phyloP scores from a whole-genome alignment of 2,888 invertebrate species.

The Rutpela maculata region DNA sequence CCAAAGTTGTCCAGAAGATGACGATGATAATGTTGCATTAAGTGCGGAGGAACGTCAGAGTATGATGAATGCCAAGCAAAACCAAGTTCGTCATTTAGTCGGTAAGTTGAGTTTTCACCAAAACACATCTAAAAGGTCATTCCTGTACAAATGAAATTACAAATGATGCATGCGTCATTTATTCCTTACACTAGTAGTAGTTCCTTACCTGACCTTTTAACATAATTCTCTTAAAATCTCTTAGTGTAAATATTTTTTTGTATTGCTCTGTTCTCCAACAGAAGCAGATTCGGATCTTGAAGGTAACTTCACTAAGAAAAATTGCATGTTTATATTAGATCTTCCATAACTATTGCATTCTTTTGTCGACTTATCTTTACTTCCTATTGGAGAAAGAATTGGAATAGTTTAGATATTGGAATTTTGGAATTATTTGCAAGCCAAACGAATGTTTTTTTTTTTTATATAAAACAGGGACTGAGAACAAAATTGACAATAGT shows the following conservation, averaged over 20 bases:
- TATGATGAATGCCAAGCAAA: slow-evolving; percentile 85
- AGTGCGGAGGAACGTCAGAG: slow-evolving; percentile 88
- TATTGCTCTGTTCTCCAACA: slow-evolving; percentile 67
- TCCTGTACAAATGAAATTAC: slow-evolving; percentile 38
- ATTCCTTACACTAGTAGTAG: slow-evolving; percentile 37
- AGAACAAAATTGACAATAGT: too few relatives aligned
- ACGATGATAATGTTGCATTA: slow-evolving; percentile 82
- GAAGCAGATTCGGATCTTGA: slow-evolving; percentile 74
- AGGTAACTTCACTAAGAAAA: slow-evolving; percentile 69
- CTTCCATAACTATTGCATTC: slow-evolving; percentile 27
- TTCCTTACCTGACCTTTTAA: slow-evolving; percentile 39
- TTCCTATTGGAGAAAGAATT: neutral
- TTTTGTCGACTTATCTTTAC: neutral
- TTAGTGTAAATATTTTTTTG: slow-evolving; percentile 65
- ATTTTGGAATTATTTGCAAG: neutral
- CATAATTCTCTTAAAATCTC: slow-evolving; percentile 47
- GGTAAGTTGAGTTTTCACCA: slow-evolving; percentile 76
- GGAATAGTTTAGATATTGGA: neutral
- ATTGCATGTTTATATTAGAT: slow-evolving; percentile 51
- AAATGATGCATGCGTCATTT: slow-evolving; percentile 35
- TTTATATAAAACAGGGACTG: too few relatives aligned
- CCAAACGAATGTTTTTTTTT: neutral
- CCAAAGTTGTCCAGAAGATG: slow-evolving; percentile 89
- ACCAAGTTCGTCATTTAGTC: slow-evolving; percentile 87
- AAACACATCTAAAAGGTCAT: neutral